Percentiles rank a stretch among this genome's conserved stretches.
Evolutionary conservation across 1,140 invertebrate genomes (phyloP).

Genomic region (Leptopilina clavipes): DNA sequence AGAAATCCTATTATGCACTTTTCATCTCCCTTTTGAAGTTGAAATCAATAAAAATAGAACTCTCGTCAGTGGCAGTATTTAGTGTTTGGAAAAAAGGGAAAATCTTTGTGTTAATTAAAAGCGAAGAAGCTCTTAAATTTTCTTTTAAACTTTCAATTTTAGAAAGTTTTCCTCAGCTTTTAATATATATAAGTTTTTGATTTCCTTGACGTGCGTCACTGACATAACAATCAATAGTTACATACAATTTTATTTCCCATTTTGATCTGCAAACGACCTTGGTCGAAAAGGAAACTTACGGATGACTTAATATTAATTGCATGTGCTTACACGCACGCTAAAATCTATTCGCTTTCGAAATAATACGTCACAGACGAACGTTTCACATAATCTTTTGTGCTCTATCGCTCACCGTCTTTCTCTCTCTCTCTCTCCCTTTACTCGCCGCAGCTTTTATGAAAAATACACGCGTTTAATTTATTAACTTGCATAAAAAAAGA

Average conservation of each 20-base stretch:
- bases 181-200: background rate
- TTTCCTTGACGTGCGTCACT: constrained; percentile 21
- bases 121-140: no score
- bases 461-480: background rate
- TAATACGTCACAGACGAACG: constrained; percentile 28
- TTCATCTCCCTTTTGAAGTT: constrained; percentile 17
- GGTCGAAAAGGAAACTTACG: constrained; percentile 32
- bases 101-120: no score
- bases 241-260: background rate
- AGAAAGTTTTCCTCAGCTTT: no score
- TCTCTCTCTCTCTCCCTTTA: background rate
- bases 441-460: background rate
- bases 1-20: constrained; percentile 17
- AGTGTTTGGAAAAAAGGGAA: no score
- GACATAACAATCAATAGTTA: constrained; percentile 26
- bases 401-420: background rate
- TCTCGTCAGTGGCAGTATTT: background rate
- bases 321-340: constrained; percentile 24
- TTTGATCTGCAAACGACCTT: constrained; percentile 13
- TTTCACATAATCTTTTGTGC: constrained; percentile 11
- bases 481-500: background rate
- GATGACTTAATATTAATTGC: constrained; percentile 31
- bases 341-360: constrained; percentile 31
- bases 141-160: no score
- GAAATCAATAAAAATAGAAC: background rate